Percentiles rank a stretch among this genome's conserved stretches.
phyloP scores from a whole-genome alignment of 2,888 invertebrate genomes.

The Steinernema scapterisci region DNA sequence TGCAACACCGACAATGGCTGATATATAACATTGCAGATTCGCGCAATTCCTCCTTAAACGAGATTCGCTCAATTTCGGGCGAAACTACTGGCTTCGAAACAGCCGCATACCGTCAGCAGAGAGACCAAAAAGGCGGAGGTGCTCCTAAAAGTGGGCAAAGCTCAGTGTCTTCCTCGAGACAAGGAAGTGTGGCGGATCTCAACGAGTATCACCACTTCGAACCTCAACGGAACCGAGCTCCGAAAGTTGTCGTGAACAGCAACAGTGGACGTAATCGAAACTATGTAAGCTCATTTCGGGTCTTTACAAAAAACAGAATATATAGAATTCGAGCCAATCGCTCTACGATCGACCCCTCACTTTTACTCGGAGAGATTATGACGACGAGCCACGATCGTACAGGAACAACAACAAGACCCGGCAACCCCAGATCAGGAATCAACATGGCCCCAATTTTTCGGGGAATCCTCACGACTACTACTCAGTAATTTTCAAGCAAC shows the following conservation, averaged over 20 bases:
- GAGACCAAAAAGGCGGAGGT: not conserved
- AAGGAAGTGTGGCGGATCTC: conserved; percentile 5
- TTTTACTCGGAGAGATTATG: not conserved
- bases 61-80: not conserved
- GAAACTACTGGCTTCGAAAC: conserved; percentile 13
- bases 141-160: not conserved
- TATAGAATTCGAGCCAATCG: conserved; percentile 27
- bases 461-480: conserved; percentile 9
- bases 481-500: not conserved
- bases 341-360: conserved; percentile 7
- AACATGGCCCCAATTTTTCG: conserved; percentile 4
- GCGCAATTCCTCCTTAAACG: not conserved
- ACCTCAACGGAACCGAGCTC: not conserved
- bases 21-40: not conserved
- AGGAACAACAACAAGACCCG: not conserved
- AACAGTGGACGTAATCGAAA: not conserved
- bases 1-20: not conserved
- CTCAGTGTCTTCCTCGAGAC: not conserved
- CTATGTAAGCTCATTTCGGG: no score
- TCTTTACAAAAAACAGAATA: no score
- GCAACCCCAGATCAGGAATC: not conserved
- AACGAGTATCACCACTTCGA: not conserved
- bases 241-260: not conserved
- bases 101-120: conserved; percentile 7
- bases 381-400: not conserved